Percentiles rank a stretch among this genome's conserved stretches.
Conservation (phyloP, 1,140 invertebrate genomes). For the Drosophila murphyi region DNA sequence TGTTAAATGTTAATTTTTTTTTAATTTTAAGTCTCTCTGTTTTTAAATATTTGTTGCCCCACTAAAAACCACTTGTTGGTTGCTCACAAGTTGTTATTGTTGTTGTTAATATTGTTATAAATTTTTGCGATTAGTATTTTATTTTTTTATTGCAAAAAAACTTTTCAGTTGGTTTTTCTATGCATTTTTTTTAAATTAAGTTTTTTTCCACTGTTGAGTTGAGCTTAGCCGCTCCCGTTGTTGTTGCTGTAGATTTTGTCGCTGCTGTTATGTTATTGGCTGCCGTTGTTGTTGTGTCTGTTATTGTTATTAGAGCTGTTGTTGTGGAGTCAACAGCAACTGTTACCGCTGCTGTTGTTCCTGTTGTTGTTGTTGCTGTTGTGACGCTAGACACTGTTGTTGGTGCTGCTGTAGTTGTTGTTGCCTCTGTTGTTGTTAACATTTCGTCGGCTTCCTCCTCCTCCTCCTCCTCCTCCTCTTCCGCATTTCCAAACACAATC, state of each 20-base stretch:
- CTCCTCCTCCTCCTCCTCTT: conserved; percentile 1
- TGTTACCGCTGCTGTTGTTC: conserved; percentile 7
- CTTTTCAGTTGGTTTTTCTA: conserved; percentile 31
- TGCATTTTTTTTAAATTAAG: conserved; percentile 59
- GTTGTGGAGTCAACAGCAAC: conserved; percentile 6
- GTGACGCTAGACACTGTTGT: conserved; percentile 25
- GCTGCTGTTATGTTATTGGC: conserved; percentile 19
- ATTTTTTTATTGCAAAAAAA: conserved; percentile 50
- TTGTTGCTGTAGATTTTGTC: conserved; percentile 36
- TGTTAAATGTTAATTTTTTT: conserved; percentile 36
- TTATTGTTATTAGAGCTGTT: conserved; percentile 17
- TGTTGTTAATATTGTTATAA: conserved; percentile 25
- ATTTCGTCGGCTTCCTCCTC: conserved; percentile 41
- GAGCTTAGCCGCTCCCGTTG: conserved; percentile 52
- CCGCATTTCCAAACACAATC: conserved; percentile 39
- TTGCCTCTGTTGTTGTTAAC: conserved; percentile 38
- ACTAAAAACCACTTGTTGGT: conserved; percentile 37
- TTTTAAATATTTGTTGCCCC: conserved; percentile 12
- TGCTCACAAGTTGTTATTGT: conserved; percentile 52
- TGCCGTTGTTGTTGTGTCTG: conserved; percentile 28
- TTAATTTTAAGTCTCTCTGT: conserved; percentile 73
- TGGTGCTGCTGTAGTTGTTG: conserved; percentile 20
- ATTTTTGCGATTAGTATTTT: conserved; percentile 42
- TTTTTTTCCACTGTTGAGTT: conserved; percentile 62
- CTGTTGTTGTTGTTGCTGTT: conserved; percentile 18